Evolutionary conservation across 2,888 invertebrate species (phyloP).

Genomic region (Pseudeuparius sepicola): DNA sequence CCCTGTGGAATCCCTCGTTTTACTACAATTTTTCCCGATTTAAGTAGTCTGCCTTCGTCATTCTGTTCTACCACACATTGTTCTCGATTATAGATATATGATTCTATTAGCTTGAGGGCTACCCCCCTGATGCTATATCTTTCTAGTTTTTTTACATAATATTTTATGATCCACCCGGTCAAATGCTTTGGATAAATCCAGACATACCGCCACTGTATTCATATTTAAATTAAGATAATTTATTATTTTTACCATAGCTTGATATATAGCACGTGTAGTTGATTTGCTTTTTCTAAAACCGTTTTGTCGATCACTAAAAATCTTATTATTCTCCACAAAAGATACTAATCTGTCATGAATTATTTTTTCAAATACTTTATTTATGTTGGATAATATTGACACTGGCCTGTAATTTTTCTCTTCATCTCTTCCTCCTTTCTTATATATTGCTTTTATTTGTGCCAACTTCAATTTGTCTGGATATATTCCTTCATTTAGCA

Average conservation of each 20-base stretch:
- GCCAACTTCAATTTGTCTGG: too few species aligned
- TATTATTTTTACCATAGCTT: not conserved
- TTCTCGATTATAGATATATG: constrained; percentile 1
- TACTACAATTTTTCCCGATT: not conserved
- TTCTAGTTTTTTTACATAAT: constrained; percentile 1
- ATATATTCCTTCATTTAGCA: too few species aligned
- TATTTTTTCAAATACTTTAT: too few species aligned
- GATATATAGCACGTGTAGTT: constrained; percentile 3
- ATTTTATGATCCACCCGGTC: constrained; percentile 5
- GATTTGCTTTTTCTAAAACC: constrained; percentile 3
- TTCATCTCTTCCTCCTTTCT: too few species aligned
- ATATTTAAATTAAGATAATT: not conserved
- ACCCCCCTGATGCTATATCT: not conserved
- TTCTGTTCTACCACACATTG: constrained; percentile 1
- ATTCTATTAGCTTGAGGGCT: constrained; percentile 1
- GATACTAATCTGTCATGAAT: too few species aligned
- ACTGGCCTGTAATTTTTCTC: too few species aligned
- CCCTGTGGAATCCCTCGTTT: constrained; percentile 5
- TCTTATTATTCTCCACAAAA: not conserved
- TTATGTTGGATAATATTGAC: too few species aligned
- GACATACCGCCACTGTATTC: constrained; percentile 1
- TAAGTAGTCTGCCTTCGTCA: not conserved
- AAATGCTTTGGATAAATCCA: constrained; percentile 6
- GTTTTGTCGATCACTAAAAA: not conserved
- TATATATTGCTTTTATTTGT: too few species aligned